Conservation (phyloP, 2,888 invertebrate genomes). For the Eudemis profundana region DNA sequence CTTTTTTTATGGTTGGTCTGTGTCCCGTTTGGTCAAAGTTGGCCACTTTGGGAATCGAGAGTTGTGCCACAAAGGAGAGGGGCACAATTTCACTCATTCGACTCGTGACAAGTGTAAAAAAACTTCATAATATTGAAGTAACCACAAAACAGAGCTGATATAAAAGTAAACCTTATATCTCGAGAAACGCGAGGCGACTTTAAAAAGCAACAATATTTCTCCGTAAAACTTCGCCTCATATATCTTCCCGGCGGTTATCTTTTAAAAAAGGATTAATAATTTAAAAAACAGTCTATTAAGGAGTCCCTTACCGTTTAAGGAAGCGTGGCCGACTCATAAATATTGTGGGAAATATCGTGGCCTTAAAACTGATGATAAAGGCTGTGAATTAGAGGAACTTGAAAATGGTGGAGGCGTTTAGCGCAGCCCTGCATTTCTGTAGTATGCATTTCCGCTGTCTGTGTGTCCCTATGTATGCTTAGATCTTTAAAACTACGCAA, state of each 20-base stretch:
- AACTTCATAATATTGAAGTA: no score
- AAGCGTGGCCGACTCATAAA: constrained; percentile 46
- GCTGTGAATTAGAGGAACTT: constrained; percentile 58
- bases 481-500: no score
- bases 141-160: neutral
- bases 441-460: no score
- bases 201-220: constrained; percentile 21
- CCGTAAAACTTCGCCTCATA: constrained; percentile 14
- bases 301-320: constrained; percentile 39
- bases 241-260: constrained; percentile 30
- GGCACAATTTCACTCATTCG: no score
- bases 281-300: constrained; percentile 40
- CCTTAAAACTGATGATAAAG: constrained; percentile 63
- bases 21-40: no score
- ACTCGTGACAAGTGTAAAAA: no score
- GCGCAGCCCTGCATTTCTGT: no score
- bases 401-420: constrained; percentile 49
- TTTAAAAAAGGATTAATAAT: constrained; percentile 40
- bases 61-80: no score
- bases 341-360: constrained; percentile 58
- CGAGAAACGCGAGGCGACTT: constrained; percentile 4
- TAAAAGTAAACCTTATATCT: neutral
- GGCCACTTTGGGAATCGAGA: no score
- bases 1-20: no score
- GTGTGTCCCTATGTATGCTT: no score